Evolutionary conservation across 53 echinoderm and acorn worm species (phyloP), one percentile per base, ranked within the genome.

Genomic region (Astropecten irregularis): DNA sequence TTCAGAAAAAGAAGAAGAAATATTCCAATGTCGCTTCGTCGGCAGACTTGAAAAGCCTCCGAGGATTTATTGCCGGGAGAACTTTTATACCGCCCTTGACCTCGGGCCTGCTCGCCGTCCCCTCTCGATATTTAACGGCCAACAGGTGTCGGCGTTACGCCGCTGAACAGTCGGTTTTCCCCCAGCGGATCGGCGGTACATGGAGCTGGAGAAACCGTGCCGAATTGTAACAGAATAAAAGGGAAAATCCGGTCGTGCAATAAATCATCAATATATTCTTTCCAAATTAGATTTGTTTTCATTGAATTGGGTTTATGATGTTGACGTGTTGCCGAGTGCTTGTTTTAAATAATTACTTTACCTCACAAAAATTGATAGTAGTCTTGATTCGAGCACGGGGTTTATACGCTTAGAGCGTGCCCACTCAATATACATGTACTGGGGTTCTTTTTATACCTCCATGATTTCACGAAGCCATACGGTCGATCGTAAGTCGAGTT

Each of bases 111-210:
- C 34, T 53, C 37, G 53, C 72, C 53, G 72, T 72, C 54, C 52
- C 20, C 69, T 53, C 20, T 18, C 18, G 53, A 51, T 47, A 26
- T 52, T 69, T 52, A 52, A 72, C 51, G 52, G 53, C 33, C 72
- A 22, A 53, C 72, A 72, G 72, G 72, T 72, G 72, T 72, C 52
- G 51, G 53, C 22, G 36, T 72, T 72, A 37, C 72, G 72, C 71
- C 49, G 49, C 50, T 30, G 14, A 71, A 50, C 53, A 31, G 20
- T 72, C n/a, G n/a, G n/a, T n/a, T n/a, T n/a, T n/a, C n/a, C 21
- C 72, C 72, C 72, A 30, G 29, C 16, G 69, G 69, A 29, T 19
- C 25, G 27, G 10, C 52, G 72, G 53, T 32, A 53, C 49, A 69
- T 58, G 59, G 31, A 28, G 25, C 54, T 23, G 59, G 29, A 31